These are phyloP conservation scores for Cyrtonyx montezumae DNA, from an alignment of 2,113 vertebrate species.

Conservation along the genomic window DNA sequence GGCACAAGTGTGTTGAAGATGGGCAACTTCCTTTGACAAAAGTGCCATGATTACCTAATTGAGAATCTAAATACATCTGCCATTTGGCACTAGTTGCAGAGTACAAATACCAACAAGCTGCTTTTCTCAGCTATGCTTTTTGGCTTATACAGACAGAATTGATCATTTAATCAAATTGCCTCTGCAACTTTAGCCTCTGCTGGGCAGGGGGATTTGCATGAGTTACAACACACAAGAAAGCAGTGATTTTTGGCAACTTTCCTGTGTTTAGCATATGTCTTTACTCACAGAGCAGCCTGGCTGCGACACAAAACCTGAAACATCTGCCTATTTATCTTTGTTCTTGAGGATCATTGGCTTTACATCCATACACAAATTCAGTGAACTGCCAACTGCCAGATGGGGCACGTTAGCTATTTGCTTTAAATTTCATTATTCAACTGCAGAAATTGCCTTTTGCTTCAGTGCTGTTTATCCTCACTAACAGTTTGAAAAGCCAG, in stretches of 20 bases:
- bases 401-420: neutral
- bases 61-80: slow-evolving; percentile 8
- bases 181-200: neutral
- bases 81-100: neutral
- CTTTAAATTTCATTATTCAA: neutral
- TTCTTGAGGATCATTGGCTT: neutral
- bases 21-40: neutral
- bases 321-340: neutral
- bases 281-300: neutral
- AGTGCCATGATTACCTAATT: neutral
- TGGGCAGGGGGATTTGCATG: neutral
- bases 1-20: neutral
- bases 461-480: neutral
- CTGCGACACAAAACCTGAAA: neutral
- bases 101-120: neutral
- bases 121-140: neutral
- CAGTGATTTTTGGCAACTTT: neutral
- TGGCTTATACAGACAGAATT: neutral
- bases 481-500: neutral
- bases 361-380: neutral
- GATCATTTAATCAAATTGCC: neutral
- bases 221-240: neutral
- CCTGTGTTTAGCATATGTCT: neutral
- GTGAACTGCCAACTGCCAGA: neutral
- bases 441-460: neutral